Base-by-base conservation (phyloP, 2,888 invertebrate genomes). In the Panzeria rudis region DNA sequence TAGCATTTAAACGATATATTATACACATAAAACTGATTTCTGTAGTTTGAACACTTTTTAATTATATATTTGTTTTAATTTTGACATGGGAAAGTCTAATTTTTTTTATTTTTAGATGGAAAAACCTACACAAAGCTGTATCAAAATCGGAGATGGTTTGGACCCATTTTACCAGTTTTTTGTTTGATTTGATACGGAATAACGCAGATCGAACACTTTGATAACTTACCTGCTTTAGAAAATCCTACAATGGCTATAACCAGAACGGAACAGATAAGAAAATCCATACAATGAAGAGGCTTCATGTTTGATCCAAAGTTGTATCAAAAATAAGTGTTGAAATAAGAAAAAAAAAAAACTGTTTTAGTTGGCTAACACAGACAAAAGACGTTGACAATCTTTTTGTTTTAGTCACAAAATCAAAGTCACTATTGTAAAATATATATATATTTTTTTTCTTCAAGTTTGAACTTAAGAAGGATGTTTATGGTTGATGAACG, bases 151-250 rank as follows among this genome's bases (percentile, higher is more conserved):
- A 17, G 6, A 47, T n/a, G 5, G n/a, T 47, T n/a, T 6, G 6
- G n/a, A n/a, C 17, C 17, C n/a, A 47, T 47, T 47, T 47, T 17
- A 17, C 6, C 7, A 5, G 1, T 47, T n/a, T 47, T 17, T 9
- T 20, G n/a, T 44, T 44, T 15, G 44, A 15, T 44, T 44, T 44
- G 3, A 44, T 11, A n/a, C 5, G 15, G 4, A 44, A 15, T 44
- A 44, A 44, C 54, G 5, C 59, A 17, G n/a, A 66, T 5, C 2
- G 3, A 35, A 38, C 0, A 2, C 15, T 20, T 20, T 5, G 3
- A 41, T 47, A 54, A 89, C 91, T 92, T 87, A 92, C 92, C 91
- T 86, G 92, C 91, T 52, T 88, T 87, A 52, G 90, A 88, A 54
- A 89, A 88, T 80, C 88, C 87, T 86, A 77, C 77, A 86, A 86